phyloP scores from a whole-genome alignment of 2,113 vertebrate genomes.

The Spilogale gracilis region DNA sequence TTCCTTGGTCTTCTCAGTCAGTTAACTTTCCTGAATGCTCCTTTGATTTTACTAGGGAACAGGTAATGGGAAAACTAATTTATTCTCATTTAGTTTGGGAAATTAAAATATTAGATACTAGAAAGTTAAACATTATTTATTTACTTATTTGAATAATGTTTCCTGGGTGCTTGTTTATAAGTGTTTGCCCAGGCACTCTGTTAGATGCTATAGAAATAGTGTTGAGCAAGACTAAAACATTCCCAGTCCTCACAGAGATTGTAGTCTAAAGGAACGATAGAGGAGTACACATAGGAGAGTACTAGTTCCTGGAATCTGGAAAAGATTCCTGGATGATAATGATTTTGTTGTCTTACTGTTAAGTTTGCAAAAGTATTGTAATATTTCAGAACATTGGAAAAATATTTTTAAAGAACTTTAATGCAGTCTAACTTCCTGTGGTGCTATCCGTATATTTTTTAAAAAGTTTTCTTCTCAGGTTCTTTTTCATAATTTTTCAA shows the following conservation, averaged over 20 bases:
- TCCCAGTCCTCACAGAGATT: background rate
- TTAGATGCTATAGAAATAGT: background rate
- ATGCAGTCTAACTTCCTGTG: background rate
- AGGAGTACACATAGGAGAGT: background rate
- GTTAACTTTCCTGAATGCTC: constrained; percentile 62
- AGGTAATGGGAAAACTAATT: constrained; percentile 87
- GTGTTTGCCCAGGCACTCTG: background rate
- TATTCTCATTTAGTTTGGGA: background rate
- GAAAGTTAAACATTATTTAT: background rate
- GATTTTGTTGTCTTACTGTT: constrained; percentile 7
- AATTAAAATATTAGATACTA: background rate
- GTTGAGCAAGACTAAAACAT: background rate
- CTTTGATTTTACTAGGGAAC: constrained; percentile 86
- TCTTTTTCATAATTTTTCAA: constrained; percentile 3
- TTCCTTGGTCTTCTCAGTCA: constrained; percentile 73
- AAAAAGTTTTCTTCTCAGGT: background rate
- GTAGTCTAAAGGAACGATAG: background rate
- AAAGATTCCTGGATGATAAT: background rate
- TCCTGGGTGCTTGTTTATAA: background rate
- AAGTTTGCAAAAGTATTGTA: constrained; percentile 15
- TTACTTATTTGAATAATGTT: background rate
- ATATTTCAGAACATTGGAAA: background rate
- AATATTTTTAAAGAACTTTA: constrained; percentile 32
- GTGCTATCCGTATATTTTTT: background rate
- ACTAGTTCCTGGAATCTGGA: background rate